Evolutionary conservation across 2,888 invertebrate genomes (phyloP).

Genomic region (Tetramorium bicarinatum): DNA sequence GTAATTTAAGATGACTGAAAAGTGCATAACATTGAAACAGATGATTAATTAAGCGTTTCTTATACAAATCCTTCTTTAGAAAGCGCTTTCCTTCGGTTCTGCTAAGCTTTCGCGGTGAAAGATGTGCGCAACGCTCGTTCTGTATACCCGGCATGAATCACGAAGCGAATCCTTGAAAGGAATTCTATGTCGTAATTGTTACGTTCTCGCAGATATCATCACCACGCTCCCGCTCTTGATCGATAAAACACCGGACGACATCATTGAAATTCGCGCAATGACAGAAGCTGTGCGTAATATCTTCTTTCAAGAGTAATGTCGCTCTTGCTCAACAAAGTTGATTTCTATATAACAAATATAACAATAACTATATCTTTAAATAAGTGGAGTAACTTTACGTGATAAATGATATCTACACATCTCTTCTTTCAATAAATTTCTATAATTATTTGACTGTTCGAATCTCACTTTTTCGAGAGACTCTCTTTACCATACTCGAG

Average conservation of each 20-base stretch:
- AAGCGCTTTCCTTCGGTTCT: conserved; percentile 29
- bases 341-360: background rate
- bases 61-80: conserved; percentile 11
- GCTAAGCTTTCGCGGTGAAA: conserved; percentile 42
- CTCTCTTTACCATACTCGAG: background rate
- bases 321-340: background rate
- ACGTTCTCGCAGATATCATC: conserved; percentile 44
- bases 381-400: background rate
- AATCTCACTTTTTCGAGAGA: background rate
- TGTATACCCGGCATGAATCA: conserved; percentile 43
- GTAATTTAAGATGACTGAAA: background rate
- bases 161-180: conserved; percentile 49
- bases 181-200: conserved; percentile 55
- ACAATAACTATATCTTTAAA: background rate
- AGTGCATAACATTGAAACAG: background rate
- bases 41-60: background rate
- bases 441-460: background rate
- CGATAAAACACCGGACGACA: conserved; percentile 31
- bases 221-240: conserved; percentile 8
- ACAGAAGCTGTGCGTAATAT: background rate
- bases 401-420: background rate
- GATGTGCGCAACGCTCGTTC: conserved; percentile 23
- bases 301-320: conserved; percentile 17
- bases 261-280: conserved; percentile 6
- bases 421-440: background rate